phyloP scores from a whole-genome alignment of 2,797 vertebrate genomes.

The Hypotaenidia okinawae region DNA sequence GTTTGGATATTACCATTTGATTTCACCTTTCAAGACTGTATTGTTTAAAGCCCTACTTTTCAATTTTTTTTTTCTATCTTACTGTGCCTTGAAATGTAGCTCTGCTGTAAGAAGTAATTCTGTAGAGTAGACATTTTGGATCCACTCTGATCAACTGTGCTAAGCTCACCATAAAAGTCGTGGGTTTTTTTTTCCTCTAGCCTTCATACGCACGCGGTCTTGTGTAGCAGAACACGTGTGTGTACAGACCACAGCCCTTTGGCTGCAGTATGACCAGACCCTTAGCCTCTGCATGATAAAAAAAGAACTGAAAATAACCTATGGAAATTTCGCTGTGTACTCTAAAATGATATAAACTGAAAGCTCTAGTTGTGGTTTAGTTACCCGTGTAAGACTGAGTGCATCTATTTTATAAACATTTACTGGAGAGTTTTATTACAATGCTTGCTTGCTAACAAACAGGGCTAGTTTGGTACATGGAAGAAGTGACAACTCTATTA shows the following conservation, averaged over 20 bases:
- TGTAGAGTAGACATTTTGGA: not conserved
- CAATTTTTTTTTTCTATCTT: not conserved
- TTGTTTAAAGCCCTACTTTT: not conserved
- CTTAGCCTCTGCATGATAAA: not conserved
- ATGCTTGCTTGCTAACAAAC: not conserved
- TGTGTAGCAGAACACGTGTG: not conserved
- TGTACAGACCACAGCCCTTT: not conserved
- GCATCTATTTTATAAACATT: not conserved
- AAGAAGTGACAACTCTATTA: not conserved
- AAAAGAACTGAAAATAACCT: not conserved
- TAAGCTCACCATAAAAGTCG: not conserved
- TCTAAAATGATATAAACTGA: not conserved
- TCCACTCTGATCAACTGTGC: not conserved
- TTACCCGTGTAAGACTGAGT: not conserved
- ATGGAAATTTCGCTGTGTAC: not conserved
- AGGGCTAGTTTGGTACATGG: not conserved
- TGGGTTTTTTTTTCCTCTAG: not conserved
- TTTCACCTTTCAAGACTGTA: not conserved
- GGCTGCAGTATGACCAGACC: not conserved
- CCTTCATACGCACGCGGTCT: accelerated
- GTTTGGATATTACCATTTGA: not conserved
- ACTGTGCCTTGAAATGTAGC: not conserved
- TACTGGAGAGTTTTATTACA: not conserved
- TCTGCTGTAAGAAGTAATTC: not conserved
- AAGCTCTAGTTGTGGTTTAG: not conserved